A percentile compares a stretch with the other conserved stretches of the same genome.
phyloP scores from a whole-genome alignment of 1,140 invertebrate genomes.

The Heliconius melpomene region DNA sequence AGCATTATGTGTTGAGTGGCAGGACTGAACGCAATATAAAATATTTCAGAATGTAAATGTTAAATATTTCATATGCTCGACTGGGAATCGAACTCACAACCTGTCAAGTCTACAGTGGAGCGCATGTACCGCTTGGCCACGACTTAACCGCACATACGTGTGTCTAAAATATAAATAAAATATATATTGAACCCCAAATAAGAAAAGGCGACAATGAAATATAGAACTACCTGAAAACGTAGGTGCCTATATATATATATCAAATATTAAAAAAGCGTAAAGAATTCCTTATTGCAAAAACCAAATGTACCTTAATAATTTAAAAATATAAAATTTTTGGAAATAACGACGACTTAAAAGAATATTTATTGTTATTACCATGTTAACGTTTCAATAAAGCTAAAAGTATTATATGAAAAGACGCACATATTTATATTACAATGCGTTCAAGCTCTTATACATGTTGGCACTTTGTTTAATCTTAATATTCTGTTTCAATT shows the following conservation, averaged over 20 bases:
- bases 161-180: neutral
- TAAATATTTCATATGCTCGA: too few relatives aligned
- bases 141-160: neutral
- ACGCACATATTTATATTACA: neutral
- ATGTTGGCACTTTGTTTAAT: neutral
- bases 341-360: constrained; percentile 7
- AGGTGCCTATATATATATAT: too few relatives aligned
- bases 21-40: too few relatives aligned
- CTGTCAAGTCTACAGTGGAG: too few relatives aligned
- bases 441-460: neutral
- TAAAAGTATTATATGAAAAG: constrained; percentile 30
- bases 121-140: too few relatives aligned
- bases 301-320: neutral
- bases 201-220: too few relatives aligned
- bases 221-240: too few relatives aligned
- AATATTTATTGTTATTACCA: constrained; percentile 27
- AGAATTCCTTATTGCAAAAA: neutral
- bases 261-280: neutral
- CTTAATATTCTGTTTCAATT: neutral
- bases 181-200: too few relatives aligned
- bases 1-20: too few relatives aligned
- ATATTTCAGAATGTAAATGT: too few relatives aligned
- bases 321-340: neutral
- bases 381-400: constrained; percentile 24
- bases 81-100: too few relatives aligned